Percentiles rank a stretch among this genome's conserved stretches.
These are phyloP conservation scores for Schizotus pectinicornis DNA, from an alignment of 2,888 invertebrate species.

Conservation along the genomic window DNA sequence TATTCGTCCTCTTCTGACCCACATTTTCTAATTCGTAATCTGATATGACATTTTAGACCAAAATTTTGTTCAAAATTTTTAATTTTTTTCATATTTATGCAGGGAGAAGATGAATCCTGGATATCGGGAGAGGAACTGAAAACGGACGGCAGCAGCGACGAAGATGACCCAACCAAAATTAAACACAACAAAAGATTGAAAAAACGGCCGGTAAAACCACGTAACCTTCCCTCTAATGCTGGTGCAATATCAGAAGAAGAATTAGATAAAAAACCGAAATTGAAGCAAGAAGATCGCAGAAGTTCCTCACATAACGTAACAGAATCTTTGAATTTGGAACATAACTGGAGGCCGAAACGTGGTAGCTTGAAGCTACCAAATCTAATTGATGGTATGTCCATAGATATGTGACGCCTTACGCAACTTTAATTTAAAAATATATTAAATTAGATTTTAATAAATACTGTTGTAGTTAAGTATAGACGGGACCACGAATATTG, in stretches of 20 bases:
- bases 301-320: not conserved
- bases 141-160: slow-evolving; percentile 60
- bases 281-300: slow-evolving; percentile 5
- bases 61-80: too few relatives aligned
- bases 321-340: slow-evolving; percentile 28
- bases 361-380: slow-evolving; percentile 55
- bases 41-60: too few relatives aligned
- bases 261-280: slow-evolving; percentile 5
- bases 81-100: too few relatives aligned
- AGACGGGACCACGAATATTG: too few relatives aligned
- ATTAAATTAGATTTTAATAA: not conserved
- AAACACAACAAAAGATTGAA: slow-evolving; percentile 1
- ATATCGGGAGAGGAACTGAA: slow-evolving; percentile 61
- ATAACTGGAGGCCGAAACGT: slow-evolving; percentile 55
- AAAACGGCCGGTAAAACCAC: not conserved
- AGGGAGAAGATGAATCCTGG: slow-evolving; percentile 60
- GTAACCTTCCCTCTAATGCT: not conserved
- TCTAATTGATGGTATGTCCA: slow-evolving; percentile 41
- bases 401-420: slow-evolving; percentile 1
- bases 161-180: slow-evolving; percentile 28
- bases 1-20: too few relatives aligned
- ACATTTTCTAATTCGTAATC: too few relatives aligned
- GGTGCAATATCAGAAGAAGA: not conserved
- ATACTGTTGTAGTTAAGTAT: not conserved
- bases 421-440: not conserved